Base-by-base conservation (phyloP, 2,797 vertebrate genomes). In the Peromyscus eremicus region DNA sequence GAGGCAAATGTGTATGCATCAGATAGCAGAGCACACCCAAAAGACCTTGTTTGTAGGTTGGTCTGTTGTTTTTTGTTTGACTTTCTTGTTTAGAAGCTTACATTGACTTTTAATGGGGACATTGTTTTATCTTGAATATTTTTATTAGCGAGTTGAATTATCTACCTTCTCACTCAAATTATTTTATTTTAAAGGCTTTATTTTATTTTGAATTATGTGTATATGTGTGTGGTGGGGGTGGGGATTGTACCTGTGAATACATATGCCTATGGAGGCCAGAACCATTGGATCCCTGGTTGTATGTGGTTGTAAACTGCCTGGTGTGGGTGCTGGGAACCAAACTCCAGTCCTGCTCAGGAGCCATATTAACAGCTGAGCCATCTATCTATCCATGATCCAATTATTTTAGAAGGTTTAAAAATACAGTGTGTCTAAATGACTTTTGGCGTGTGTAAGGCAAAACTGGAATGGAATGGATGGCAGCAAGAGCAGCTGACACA, bases 381-480 rank as follows among this genome's bases (percentile, higher is more conserved):
- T 34, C 40, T 66, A 29, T 85, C 62, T 66, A 7, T 13, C 62
- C 40, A 43, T 46, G 17, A 46, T 34, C 82, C 66, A 66, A 66
- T 66, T 46, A 66, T 85, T 84, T 49, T 85, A 85, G 83, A 85
- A 66, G 29, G 83, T 85, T 66, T 85, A 34, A 84, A 84, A 84
- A 84, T 46, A 17, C 8, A 62, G 37, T 84, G 37, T 64, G 3
- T 84, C 37, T 40, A 43, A 83, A 5, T 84, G 40, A 84, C 17
- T 40, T 43, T 84, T 46, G 46, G 9, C 16, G 46, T 6, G 29
- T 66, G 40, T 46, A 64, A 84, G 66, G 29, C 37, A 84, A 66
- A 34, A 34, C 2, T 27, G 0, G 0, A 66, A 21, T 16, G 17
- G 27, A 66, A 34, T 3, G 17, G 60, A 29, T 21, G 43, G 32